These are phyloP conservation scores for Aelia acuminata DNA, from an alignment of 2,888 invertebrate genomes.

Conservation along the genomic window DNA sequence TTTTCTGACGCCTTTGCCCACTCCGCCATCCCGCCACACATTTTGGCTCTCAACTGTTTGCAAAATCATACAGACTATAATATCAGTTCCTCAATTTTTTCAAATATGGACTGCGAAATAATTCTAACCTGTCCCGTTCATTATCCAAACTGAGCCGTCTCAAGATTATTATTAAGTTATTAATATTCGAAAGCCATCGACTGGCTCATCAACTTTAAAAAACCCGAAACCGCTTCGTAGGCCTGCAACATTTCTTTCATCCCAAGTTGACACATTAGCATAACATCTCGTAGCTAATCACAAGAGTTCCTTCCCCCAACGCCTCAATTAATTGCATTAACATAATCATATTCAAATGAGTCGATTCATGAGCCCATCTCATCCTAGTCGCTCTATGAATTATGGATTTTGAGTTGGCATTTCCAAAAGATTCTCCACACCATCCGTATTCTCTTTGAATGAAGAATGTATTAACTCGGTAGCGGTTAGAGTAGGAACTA, in stretches of 20 bases:
- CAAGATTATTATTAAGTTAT: neutral
- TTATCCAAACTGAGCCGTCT: too few species aligned
- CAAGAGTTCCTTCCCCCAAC: neutral
- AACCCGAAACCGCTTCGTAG: neutral
- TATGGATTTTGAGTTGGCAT: conserved; percentile 32
- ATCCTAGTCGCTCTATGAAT: conserved; percentile 1
- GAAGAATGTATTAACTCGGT: neutral
- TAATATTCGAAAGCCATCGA: neutral
- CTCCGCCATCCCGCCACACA: too few species aligned
- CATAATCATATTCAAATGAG: conserved; percentile 50
- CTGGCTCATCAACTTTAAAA: neutral
- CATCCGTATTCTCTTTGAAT: neutral
- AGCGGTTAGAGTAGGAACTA: neutral
- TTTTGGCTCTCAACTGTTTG: too few species aligned
- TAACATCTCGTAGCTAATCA: neutral
- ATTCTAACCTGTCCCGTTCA: too few species aligned
- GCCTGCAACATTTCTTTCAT: neutral
- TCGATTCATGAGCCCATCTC: neutral
- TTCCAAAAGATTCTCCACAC: neutral
- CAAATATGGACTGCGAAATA: too few species aligned
- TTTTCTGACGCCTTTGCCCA: too few species aligned
- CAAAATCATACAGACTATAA: too few species aligned
- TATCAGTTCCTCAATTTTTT: too few species aligned
- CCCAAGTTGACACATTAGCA: conserved; percentile 5
- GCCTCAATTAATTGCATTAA: conserved; percentile 1